phyloP scores from a whole-genome alignment of 2,888 invertebrate genomes.

The Meteorus colon region DNA sequence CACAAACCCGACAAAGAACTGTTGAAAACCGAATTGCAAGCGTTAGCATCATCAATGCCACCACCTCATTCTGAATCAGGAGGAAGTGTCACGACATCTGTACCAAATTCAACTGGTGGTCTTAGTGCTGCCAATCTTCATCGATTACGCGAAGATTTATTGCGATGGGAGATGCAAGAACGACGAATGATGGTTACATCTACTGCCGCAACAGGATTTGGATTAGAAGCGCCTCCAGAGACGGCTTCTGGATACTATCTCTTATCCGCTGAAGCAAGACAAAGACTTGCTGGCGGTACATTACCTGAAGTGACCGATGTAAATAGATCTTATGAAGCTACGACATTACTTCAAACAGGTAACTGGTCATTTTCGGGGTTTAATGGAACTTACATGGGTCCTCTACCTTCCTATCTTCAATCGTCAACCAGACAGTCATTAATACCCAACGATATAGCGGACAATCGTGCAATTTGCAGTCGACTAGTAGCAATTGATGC shows the following conservation, averaged over 20 bases:
- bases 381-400: constrained; percentile 61
- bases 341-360: constrained; percentile 63
- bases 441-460: constrained; percentile 45
- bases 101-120: constrained; percentile 68
- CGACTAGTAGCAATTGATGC: constrained; percentile 39
- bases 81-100: constrained; percentile 54
- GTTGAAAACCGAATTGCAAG: constrained; percentile 72
- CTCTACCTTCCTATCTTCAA: constrained; percentile 60
- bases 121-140: constrained; percentile 68
- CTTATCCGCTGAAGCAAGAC: constrained; percentile 63
- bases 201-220: constrained; percentile 51
- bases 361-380: constrained; percentile 66
- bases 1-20: constrained; percentile 82
- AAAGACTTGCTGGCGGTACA: constrained; percentile 57
- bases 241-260: constrained; percentile 68
- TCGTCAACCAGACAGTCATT: constrained; percentile 47
- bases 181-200: constrained; percentile 71
- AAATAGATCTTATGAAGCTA: constrained; percentile 63
- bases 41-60: constrained; percentile 70
- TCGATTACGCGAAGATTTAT: constrained; percentile 67
- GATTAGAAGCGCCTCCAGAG: constrained; percentile 45
- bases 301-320: constrained; percentile 48
- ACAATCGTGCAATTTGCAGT: constrained; percentile 41
- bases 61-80: constrained; percentile 57
- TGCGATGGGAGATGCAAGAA: constrained; percentile 71